Percentiles rank a stretch among this genome's conserved stretches.
These are phyloP conservation scores for Apostichopus japonicus DNA, from an alignment of 35 echinoderm and acorn worm genomes.

Conservation along the genomic window DNA sequence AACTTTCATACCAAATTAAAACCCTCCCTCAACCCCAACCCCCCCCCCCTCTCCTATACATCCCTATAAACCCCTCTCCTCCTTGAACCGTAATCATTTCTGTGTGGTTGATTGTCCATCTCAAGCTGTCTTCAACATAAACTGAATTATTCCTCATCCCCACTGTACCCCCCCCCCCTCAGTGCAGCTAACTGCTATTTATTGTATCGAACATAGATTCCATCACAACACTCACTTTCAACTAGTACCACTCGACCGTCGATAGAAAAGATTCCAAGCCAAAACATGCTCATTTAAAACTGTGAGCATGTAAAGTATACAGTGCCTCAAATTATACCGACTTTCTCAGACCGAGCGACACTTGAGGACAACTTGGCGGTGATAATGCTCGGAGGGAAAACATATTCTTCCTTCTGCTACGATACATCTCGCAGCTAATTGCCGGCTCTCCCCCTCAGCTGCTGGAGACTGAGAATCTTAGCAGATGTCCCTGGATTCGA, in stretches of 20 bases:
- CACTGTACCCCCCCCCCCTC: too few relatives aligned
- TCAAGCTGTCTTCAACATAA: too few relatives aligned
- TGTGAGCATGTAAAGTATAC: background rate
- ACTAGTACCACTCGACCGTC: background rate
- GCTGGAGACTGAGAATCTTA: slow-evolving; percentile 5
- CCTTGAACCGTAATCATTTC: too few relatives aligned
- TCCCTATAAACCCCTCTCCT: too few relatives aligned
- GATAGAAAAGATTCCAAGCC: background rate
- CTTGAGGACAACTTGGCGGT: slow-evolving; percentile 10
- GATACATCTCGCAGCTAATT: background rate
- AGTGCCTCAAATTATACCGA: background rate
- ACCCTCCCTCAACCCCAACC: too few relatives aligned
- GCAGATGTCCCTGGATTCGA: slow-evolving; percentile 17
- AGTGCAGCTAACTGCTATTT: too few relatives aligned
- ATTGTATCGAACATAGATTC: background rate
- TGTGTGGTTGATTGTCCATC: too few relatives aligned
- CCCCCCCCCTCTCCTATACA: too few relatives aligned
- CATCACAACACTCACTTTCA: background rate
- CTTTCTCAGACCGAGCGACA: background rate
- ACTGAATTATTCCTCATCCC: too few relatives aligned
- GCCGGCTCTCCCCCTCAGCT: background rate
- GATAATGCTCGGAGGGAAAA: background rate
- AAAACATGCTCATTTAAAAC: background rate
- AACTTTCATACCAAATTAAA: too few relatives aligned
- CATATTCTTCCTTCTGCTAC: background rate